These are phyloP conservation scores for Myocastor coypus DNA, from an alignment of 2,113 vertebrate genomes.

Conservation along the genomic window DNA sequence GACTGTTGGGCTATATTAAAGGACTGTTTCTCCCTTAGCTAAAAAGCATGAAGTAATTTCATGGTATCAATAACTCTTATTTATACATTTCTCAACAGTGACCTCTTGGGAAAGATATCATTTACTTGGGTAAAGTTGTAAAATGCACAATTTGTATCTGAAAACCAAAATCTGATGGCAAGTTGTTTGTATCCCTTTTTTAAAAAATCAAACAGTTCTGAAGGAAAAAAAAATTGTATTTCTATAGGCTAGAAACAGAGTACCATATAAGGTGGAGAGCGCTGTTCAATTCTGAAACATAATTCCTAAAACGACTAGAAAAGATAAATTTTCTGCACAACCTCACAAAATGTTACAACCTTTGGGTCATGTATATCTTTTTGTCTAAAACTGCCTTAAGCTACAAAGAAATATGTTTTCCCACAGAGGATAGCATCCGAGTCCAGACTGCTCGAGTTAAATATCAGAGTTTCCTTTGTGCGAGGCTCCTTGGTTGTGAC, in stretches of 20 bases:
- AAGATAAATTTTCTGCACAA: slow-evolving; percentile 78
- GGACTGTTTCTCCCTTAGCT: slow-evolving; percentile 37
- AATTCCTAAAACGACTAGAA: slow-evolving; percentile 72
- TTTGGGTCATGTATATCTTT: slow-evolving; percentile 76
- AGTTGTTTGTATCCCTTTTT: slow-evolving; percentile 70
- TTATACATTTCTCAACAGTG: slow-evolving; percentile 73
- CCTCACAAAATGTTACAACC: slow-evolving; percentile 68
- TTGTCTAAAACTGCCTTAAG: slow-evolving; percentile 77
- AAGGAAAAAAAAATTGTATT: slow-evolving; percentile 77
- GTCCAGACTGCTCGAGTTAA: slow-evolving; percentile 74
- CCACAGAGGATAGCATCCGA: slow-evolving; percentile 32
- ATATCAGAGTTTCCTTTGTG: slow-evolving; percentile 76
- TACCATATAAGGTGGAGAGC: slow-evolving; percentile 77
- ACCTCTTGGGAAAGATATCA: slow-evolving; percentile 64
- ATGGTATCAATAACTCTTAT: slow-evolving; percentile 69
- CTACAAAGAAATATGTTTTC: slow-evolving; percentile 74
- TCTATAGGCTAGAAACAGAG: slow-evolving; percentile 78
- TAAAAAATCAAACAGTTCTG: slow-evolving; percentile 57
- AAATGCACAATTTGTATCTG: slow-evolving; percentile 75
- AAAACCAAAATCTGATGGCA: slow-evolving; percentile 54
- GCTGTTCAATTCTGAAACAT: slow-evolving; percentile 84
- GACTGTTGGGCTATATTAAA: background rate
- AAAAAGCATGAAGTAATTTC: slow-evolving; percentile 47
- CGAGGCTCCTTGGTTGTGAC: slow-evolving; percentile 64
- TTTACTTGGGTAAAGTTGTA: slow-evolving; percentile 76